phyloP scores from a whole-genome alignment of 2,113 vertebrate species.

The Chionis minor region DNA sequence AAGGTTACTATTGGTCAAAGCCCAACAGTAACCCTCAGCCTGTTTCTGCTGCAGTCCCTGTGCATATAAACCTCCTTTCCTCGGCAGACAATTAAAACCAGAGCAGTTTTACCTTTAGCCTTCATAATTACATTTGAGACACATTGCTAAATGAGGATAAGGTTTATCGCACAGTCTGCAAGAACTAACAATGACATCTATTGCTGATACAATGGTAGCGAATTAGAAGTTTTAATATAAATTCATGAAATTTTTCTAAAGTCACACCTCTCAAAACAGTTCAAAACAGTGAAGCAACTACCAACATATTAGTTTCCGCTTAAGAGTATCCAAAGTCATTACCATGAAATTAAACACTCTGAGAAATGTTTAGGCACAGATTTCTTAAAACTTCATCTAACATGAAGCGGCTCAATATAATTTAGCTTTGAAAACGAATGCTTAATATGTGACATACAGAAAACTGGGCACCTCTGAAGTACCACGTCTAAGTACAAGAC shows the following conservation, averaged over 20 bases:
- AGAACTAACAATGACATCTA: background rate
- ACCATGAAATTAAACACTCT: background rate
- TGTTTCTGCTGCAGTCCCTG: background rate
- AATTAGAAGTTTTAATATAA: background rate
- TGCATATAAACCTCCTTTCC: background rate
- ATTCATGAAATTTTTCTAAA: background rate
- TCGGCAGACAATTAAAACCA: background rate
- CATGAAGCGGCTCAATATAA: background rate
- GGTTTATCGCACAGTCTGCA: background rate
- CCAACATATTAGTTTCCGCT: background rate
- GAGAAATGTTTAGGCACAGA: background rate
- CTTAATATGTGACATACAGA: background rate
- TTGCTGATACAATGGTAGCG: background rate
- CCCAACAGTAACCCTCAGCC: constrained; percentile 70
- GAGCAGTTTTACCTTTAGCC: constrained; percentile 29
- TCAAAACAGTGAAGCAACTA: background rate
- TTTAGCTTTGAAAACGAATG: background rate
- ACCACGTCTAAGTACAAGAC: background rate
- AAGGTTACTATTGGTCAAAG: constrained; percentile 80
- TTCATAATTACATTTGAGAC: constrained; percentile 45
- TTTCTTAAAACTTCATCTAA: background rate
- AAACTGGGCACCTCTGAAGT: background rate
- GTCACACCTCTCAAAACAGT: background rate
- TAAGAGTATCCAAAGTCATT: background rate
- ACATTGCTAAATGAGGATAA: background rate